Conservation (phyloP, 2,113 vertebrate genomes). For the Lophura nycthemera region DNA sequence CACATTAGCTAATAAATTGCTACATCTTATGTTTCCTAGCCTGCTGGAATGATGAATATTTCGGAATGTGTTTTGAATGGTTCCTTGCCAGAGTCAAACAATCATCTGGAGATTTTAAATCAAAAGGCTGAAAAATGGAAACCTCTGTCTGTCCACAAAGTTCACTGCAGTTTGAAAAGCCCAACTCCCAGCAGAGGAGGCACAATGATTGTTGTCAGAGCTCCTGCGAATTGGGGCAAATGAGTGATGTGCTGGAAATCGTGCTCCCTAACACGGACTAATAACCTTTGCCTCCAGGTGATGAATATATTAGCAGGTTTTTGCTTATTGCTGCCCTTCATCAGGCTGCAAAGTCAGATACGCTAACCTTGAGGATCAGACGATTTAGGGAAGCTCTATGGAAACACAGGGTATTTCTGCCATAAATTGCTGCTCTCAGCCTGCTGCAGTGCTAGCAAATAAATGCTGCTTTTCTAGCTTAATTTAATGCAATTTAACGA, state of each 20-base stretch:
- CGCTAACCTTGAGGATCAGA: not conserved
- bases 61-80: constrained; percentile 74
- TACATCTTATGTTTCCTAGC: constrained; percentile 64
- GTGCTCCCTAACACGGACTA: not conserved
- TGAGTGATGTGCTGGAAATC: not conserved
- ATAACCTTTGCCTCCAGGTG: not conserved
- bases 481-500: not conserved
- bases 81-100: constrained; percentile 73
- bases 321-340: not conserved
- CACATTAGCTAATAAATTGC: constrained; percentile 71
- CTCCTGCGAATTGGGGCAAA: constrained; percentile 10
- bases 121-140: constrained; percentile 66
- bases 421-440: not conserved
- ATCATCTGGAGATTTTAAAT: constrained; percentile 70
- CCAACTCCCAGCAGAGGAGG: constrained; percentile 51
- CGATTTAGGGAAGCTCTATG: not conserved
- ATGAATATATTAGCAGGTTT: not conserved
- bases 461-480: not conserved
- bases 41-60: constrained; percentile 73
- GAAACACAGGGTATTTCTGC: fast-evolving
- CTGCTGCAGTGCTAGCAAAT: not conserved
- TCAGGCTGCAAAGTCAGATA: not conserved
- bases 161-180: constrained; percentile 44
- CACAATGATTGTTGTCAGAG: constrained; percentile 31
- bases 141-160: constrained; percentile 39